Conservation (phyloP, 2,113 vertebrate genomes). For the Trogon melanurus region DNA sequence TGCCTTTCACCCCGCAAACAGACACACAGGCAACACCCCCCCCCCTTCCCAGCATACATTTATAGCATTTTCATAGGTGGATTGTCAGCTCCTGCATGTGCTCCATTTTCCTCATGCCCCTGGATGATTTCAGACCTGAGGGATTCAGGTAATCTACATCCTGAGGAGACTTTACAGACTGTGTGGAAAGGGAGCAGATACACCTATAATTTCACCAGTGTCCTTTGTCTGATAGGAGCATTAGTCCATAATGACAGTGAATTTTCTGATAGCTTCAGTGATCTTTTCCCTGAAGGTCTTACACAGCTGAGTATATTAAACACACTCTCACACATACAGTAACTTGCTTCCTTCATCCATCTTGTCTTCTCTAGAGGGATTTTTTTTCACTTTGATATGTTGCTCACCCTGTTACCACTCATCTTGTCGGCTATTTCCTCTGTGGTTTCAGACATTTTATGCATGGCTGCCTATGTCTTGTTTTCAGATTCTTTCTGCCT, state of each 20-base stretch:
- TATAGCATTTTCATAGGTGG: not conserved
- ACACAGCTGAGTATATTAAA: conserved; percentile 54
- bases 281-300: conserved; percentile 41
- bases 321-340: conserved; percentile 7
- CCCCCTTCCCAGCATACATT: not conserved
- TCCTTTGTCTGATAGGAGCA: conserved; percentile 12
- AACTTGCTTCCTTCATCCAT: conserved; percentile 31
- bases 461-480: conserved; percentile 60
- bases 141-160: not conserved
- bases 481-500: conserved; percentile 58
- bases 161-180: not conserved
- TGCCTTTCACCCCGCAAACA: not conserved
- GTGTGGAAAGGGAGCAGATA: not conserved
- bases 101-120: not conserved
- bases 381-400: conserved; percentile 43
- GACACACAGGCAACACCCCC: not conserved
- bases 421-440: conserved; percentile 49
- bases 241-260: conserved; percentile 33
- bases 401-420: conserved; percentile 68
- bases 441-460: conserved; percentile 68
- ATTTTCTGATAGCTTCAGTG: conserved; percentile 43
- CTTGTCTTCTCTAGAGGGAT: conserved; percentile 45
- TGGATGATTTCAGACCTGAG: not conserved
- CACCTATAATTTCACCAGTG: not conserved
- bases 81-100: not conserved